These are phyloP conservation scores for Carduelis carduelis DNA, from an alignment of 2,797 vertebrate genomes.

Conservation along the genomic window DNA sequence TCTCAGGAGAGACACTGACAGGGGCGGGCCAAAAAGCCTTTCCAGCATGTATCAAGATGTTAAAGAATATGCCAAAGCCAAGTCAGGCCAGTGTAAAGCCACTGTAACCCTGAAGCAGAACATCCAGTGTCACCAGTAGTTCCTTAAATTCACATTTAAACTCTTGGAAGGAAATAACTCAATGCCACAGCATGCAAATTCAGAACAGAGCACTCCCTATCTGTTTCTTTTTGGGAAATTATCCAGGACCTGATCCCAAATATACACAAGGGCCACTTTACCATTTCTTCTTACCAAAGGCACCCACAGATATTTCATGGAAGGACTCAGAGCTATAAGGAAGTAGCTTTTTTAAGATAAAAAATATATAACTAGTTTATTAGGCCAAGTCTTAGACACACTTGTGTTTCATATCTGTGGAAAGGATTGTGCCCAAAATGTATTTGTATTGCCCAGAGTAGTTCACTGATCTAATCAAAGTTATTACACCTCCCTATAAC, in stretches of 20 bases:
- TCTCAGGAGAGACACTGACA: background rate
- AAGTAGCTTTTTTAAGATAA: background rate
- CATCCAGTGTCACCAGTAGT: background rate
- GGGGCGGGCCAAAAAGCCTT: background rate
- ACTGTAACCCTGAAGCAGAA: background rate
- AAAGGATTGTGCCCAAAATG: background rate
- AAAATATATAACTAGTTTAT: background rate
- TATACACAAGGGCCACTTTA: fast-evolving
- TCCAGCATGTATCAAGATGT: background rate
- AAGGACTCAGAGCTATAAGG: background rate
- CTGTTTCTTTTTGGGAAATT: background rate
- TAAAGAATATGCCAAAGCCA: background rate
- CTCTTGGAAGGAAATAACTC: background rate
- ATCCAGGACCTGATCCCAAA: background rate
- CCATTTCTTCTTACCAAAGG: background rate
- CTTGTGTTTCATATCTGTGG: background rate
- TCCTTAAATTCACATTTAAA: background rate
- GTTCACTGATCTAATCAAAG: background rate
- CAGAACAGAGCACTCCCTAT: background rate
- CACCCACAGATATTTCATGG: background rate
- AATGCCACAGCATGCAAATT: background rate
- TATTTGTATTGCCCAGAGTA: background rate
- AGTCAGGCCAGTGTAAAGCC: background rate
- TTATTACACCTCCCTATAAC: background rate
- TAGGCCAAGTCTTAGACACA: background rate